Base-by-base conservation (phyloP, 2,888 invertebrate species). In the Thyatira batis region DNA sequence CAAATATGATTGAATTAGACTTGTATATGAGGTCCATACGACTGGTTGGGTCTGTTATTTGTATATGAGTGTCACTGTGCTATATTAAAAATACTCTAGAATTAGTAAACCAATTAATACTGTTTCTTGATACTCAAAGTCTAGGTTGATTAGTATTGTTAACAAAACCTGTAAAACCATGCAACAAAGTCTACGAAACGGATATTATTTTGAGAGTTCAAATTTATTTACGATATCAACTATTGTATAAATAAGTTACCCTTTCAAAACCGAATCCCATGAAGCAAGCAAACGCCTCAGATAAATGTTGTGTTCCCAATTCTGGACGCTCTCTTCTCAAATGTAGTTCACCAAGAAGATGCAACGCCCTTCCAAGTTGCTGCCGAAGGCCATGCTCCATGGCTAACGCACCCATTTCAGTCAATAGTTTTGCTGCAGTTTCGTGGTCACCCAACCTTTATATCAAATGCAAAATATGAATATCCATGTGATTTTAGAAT, bases 391-490 rank as follows among this genome's bases (percentile, higher is more conserved):
- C 73, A 25, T 87, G 62, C 3, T 88, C 77, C 88, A 92, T 86
- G 0, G 89, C 89, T 57, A 87, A 50, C 0, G 84, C 78, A 0
- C 92, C 92, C 90, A 92, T 91, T 64, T 89, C 86, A 0, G 89
- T 89, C 1, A 92, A 71, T 11, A 89, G 58, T 44, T 77, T 80
- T 1, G 85, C 84, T 0, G 92, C 87, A 25, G 64, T 60, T 54
- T 87, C 87, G 51, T 89, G 75, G 6, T 88, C 82, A 1, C 87
- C 85, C 55, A 89, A 62, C 58, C 92, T 92, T 57, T 28, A 20
- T 8, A 39, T 5, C 33, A 3, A 33, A n/a, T 13, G 13, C 13
- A 33, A 33, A 33, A 33, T n/a, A n/a, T n/a, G 9, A 10, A 17
- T 20, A 43, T 3, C 30, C 30, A 30, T 8, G 30, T 30, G 30